Base-by-base conservation (phyloP, 2,113 vertebrate genomes). In the Protobothrops flavoviridis region DNA sequence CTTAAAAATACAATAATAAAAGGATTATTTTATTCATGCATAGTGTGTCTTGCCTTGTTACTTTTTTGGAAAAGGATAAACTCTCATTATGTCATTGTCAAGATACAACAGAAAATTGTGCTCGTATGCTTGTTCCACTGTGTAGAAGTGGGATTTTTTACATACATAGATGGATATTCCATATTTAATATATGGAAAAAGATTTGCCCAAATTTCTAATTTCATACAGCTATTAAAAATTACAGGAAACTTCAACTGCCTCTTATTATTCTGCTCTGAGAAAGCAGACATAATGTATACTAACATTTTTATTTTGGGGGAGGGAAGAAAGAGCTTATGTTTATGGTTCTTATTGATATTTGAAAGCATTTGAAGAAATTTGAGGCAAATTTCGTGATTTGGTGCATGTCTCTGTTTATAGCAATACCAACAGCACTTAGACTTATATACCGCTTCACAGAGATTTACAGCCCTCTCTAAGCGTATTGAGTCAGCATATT, bases 11-110 rank as follows among this genome's bases (percentile, higher is more conserved):
- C 61, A 88, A 90, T 85, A 92, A 92, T 90, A 92, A 88, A 94
- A 90, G 55, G 74, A 69, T 93, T 93, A 93, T 94, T 92, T 94
- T 88, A 91, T 94, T 89, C 94, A 91, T 61, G 90, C 93, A 92
- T 10, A 21, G 93, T 92, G 88, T 86, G 64, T 93, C 89, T 45
- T 85, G 24, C 64, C 26, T 61, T 1, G 20, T 94, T 92, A 55
- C 7, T 91, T 43, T 55, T 81, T 39, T 15, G 24, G 50, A 17
- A 29, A 56, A 24, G 52, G n/a, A 20, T 45, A 61, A 45, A 7
- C 23, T 39, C 7, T 81, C 24, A 9, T 85, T 81, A 13, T 5
- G 23, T 85, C 48, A 55, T 4, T 85, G 39, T 81, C 87, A 69
- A 69, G 12, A 33, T 69, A 50, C 59, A 92, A 45, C 9, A 90